These are phyloP conservation scores for Gymnocheta viridis DNA, from an alignment of 2,888 invertebrate species.

Conservation along the genomic window DNA sequence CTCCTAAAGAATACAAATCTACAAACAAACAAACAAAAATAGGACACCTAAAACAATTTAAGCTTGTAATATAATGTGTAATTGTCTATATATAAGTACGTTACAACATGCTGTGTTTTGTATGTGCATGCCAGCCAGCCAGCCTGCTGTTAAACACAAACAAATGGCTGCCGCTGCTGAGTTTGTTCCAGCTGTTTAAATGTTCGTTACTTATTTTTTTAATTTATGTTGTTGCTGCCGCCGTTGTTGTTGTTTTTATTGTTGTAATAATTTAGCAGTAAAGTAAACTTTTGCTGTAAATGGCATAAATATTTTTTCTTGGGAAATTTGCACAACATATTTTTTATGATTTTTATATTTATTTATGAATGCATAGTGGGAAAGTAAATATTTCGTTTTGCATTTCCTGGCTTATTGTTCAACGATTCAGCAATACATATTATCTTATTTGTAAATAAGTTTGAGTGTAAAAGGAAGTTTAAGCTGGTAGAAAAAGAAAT, in stretches of 20 bases:
- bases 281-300: constrained; percentile 32
- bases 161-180: constrained; percentile 22
- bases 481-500: constrained; percentile 1
- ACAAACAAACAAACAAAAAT: background rate
- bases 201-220: background rate
- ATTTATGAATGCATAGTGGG: background rate
- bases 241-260: background rate
- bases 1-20: constrained; percentile 9
- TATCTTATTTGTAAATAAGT: constrained; percentile 15
- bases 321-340: constrained; percentile 30
- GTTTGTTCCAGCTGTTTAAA: constrained; percentile 39
- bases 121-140: constrained; percentile 25
- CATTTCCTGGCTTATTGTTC: constrained; percentile 43
- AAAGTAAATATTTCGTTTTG: constrained; percentile 20
- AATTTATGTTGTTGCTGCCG: background rate
- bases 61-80: constrained; percentile 23
- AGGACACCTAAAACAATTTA: constrained; percentile 53
- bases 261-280: constrained; percentile 5
- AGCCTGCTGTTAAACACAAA: constrained; percentile 45
- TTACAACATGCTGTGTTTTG: constrained; percentile 53
- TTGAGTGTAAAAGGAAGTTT: constrained; percentile 38
- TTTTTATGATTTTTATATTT: constrained; percentile 4
- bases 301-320: constrained; percentile 44
- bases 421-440: constrained; percentile 26
- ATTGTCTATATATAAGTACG: constrained; percentile 34